Base-by-base conservation (phyloP, 1,140 invertebrate species). In the Reticulitermes speratus region DNA sequence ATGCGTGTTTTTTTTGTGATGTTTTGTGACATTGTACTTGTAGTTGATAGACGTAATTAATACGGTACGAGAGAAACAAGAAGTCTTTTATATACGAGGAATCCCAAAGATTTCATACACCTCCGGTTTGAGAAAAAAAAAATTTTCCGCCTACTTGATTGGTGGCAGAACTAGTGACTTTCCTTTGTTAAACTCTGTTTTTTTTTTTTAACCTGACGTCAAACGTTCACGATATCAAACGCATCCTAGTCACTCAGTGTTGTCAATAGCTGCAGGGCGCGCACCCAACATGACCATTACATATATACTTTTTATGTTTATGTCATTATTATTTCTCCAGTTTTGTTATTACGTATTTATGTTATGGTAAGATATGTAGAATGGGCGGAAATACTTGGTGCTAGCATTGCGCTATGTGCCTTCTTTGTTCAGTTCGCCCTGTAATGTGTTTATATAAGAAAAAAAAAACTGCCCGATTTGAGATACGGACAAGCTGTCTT, bases 11-110 rank as follows among this genome's bases (percentile, higher is more conserved):
- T 75, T 38, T 86, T 87, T 86, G 87, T 87, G 87, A 65, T 86
- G 87, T 88, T 88, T 88, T 88, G 87, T 87, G 87, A 87, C 85
- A 87, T 87, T 87, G 87, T 87, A 88, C 87, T 83, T 65, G 87
- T 87, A 87, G 87, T 86, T 82, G 86, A 59, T 85, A 85, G 44
- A 82, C 85, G 44, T 82, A 87, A 32, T 85, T 84, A 86, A 83
- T 32, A 38, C 21, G 44, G 86, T 84, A 86, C 19, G 75, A 59
- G 12, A 21, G 30, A 25, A 75, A 30, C 82, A 75, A 83, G 48
- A 84, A 86, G 45, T 86, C 38, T 87, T 86, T 86, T 87, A 86
- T 87, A 86, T 48, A 86, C 83, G 52, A 48, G 86, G 86, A 84
- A 83, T 84, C 85, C 84, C 87, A 87, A 87, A 87, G 87, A 87